phyloP scores from a whole-genome alignment of 1,140 invertebrate genomes.

The Apis laboriosa region DNA sequence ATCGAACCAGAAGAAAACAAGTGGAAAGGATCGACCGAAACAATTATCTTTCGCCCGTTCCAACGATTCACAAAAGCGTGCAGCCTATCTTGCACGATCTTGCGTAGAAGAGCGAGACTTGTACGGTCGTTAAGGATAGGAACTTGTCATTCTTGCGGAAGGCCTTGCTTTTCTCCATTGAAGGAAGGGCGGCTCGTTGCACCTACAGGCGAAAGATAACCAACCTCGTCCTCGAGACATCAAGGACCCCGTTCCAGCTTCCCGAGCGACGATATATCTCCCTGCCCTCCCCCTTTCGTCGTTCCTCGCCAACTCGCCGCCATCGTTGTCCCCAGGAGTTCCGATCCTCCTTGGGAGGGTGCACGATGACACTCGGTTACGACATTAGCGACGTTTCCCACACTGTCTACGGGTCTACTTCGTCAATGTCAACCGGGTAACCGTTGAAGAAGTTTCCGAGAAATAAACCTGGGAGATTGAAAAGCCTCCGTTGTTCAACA shows the following conservation, averaged over 20 bases:
- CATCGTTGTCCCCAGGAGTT: conserved; percentile 50
- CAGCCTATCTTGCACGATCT: too few relatives aligned
- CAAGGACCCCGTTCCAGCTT: conserved; percentile 44
- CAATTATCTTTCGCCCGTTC: too few relatives aligned
- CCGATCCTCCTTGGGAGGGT: conserved; percentile 61
- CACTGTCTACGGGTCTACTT: conserved; percentile 67
- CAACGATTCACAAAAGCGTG: background rate
- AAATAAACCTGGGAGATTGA: conserved; percentile 53
- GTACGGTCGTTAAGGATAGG: conserved; percentile 57
- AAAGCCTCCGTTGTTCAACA: conserved; percentile 13
- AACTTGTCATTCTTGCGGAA: conserved; percentile 58
- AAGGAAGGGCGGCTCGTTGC: conserved; percentile 48
- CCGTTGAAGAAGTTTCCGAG: conserved; percentile 55
- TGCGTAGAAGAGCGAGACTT: background rate
- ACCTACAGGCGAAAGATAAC: conserved; percentile 67
- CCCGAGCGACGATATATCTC: conserved; percentile 66
- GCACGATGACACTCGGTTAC: conserved; percentile 75
- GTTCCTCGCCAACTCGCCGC: conserved; percentile 38
- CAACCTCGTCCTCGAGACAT: conserved; percentile 57
- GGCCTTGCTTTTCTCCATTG: conserved; percentile 47
- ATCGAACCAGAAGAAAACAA: too few relatives aligned
- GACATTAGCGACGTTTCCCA: conserved; percentile 75
- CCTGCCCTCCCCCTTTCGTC: conserved; percentile 48
- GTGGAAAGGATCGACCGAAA: too few relatives aligned
- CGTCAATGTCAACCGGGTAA: conserved; percentile 70